A percentile compares a stretch with the other conserved stretches of the same genome.
Evolutionary conservation across 2,797 vertebrate species (phyloP).

Genomic region (Adrianichthys oophorus): DNA sequence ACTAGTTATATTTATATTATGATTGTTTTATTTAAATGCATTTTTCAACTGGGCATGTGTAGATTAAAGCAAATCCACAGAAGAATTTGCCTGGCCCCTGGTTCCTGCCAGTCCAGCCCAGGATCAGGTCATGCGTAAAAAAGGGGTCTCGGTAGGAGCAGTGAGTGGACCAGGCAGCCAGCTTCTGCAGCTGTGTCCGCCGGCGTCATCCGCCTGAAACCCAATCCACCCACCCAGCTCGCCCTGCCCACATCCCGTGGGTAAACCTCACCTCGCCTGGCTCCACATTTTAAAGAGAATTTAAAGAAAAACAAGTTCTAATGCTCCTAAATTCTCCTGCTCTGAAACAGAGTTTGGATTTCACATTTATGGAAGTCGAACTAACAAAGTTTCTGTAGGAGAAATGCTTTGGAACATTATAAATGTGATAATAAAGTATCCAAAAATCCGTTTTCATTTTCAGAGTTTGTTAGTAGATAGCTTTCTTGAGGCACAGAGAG

Average conservation of each 20-base stretch:
- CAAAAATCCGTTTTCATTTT: no score
- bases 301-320: conserved; percentile 16
- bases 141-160: background rate
- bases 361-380: no score
- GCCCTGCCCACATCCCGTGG: conserved; percentile 73
- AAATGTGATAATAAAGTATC: no score
- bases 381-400: background rate
- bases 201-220: conserved; percentile 72
- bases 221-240: conserved; percentile 57
- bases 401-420: background rate
- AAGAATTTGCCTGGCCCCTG: background rate
- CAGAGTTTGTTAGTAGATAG: no score
- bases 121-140: background rate
- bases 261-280: conserved; percentile 33
- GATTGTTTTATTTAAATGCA: no score
- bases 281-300: conserved; percentile 43
- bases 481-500: background rate
- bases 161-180: conserved; percentile 37
- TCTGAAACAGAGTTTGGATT: background rate
- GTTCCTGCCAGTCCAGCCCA: background rate
- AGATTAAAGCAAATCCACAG: no score
- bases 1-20: no score
- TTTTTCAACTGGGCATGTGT: no score
- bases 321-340: background rate
- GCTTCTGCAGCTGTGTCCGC: conserved; percentile 68